phyloP scores from a whole-genome alignment of 2,113 vertebrate species.

The Vicugna pacos region DNA sequence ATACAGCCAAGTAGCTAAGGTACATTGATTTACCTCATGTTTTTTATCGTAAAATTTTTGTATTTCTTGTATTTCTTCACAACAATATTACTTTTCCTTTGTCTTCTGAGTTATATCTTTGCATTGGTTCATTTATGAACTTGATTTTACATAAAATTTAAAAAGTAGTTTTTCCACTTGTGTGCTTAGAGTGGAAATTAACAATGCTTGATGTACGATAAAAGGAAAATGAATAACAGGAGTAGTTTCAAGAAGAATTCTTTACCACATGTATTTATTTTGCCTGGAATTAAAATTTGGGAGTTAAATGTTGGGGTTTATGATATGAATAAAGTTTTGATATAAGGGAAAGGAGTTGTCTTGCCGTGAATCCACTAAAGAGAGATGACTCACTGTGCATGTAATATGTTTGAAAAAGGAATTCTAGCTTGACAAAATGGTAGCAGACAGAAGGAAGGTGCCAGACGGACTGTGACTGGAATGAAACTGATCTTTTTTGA shows the following conservation, averaged over 20 bases:
- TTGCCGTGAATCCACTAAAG: neutral
- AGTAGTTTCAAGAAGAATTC: neutral
- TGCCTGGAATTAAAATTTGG: neutral
- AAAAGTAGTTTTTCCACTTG: neutral
- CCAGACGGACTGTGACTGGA: neutral
- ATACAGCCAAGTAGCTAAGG: neutral
- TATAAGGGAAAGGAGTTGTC: neutral
- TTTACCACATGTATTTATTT: constrained; percentile 9
- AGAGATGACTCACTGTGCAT: neutral
- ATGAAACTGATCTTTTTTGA: neutral
- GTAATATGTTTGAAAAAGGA: constrained; percentile 29
- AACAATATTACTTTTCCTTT: constrained; percentile 10
- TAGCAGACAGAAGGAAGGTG: neutral
- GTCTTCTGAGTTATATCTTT: constrained; percentile 43
- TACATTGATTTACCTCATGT: neutral
- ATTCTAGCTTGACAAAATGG: neutral
- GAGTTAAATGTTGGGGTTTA: neutral
- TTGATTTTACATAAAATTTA: constrained; percentile 35
- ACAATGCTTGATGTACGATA: neutral
- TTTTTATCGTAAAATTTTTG: neutral
- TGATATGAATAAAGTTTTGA: neutral
- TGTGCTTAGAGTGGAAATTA: constrained; percentile 31
- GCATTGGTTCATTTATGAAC: neutral
- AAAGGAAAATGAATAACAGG: constrained; percentile 1
- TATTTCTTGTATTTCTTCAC: neutral